Conservation (phyloP, 2,888 invertebrate species). For the Apoderus coryli region DNA sequence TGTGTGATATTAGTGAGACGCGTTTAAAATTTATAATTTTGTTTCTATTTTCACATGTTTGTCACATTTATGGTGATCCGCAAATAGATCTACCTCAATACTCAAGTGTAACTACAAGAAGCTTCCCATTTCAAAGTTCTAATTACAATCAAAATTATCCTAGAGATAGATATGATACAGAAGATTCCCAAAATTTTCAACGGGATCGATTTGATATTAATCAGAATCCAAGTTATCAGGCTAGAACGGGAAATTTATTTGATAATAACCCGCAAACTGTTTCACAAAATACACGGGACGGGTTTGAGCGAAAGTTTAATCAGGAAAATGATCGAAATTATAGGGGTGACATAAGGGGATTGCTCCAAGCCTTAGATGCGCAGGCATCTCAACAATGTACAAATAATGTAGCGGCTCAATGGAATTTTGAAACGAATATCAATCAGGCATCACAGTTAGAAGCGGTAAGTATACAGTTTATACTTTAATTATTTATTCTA, state of each 20-base stretch:
- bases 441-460: slow-evolving; percentile 69
- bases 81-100: slow-evolving; percentile 21
- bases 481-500: too few species aligned
- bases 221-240: too few species aligned
- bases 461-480: slow-evolving; percentile 61
- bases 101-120: slow-evolving; percentile 11
- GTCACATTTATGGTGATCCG: slow-evolving; percentile 12
- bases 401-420: slow-evolving; percentile 74
- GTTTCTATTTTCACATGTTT: slow-evolving; percentile 12
- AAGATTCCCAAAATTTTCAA: too few species aligned
- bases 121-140: slow-evolving; percentile 14
- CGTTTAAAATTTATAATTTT: slow-evolving; percentile 20
- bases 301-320: too few species aligned
- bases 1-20: slow-evolving; percentile 27
- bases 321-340: slow-evolving; percentile 9
- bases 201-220: too few species aligned
- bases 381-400: slow-evolving; percentile 69
- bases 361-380: slow-evolving; percentile 56
- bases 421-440: slow-evolving; percentile 80
- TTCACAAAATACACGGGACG: too few species aligned
- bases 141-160: slow-evolving; percentile 11
- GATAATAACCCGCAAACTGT: too few species aligned
- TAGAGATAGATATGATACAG: slow-evolving; percentile 3
- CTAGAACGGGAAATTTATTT: too few species aligned
- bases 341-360: slow-evolving; percentile 35